Percentiles rank a stretch among this genome's conserved stretches.
Conservation (phyloP, 2,888 invertebrate genomes). For the Leucoma salicis region DNA sequence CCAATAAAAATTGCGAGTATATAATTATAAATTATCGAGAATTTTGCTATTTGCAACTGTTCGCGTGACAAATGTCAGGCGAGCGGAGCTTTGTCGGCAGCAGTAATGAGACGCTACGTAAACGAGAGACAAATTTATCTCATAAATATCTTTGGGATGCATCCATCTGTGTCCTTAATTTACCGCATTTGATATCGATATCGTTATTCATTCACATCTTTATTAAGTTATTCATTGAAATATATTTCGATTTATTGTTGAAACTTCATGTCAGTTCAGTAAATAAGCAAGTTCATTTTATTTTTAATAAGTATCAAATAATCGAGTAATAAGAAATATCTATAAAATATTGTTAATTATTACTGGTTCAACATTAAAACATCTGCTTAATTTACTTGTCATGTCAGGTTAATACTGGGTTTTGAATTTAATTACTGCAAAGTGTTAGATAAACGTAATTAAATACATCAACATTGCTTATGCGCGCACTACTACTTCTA, state of each 20-base stretch:
- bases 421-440: no score
- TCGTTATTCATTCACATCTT: slow-evolving; percentile 67
- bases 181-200: slow-evolving; percentile 65
- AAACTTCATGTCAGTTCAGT: no score
- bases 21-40: slow-evolving; percentile 47
- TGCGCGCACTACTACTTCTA: no score
- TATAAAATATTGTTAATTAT: no score
- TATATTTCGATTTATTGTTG: slow-evolving; percentile 21
- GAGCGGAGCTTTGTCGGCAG: slow-evolving; percentile 68
- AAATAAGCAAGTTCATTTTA: no score
- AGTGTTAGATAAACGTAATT: no score
- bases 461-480: no score
- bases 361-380: no score
- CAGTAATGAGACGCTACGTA: slow-evolving; percentile 68
- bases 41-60: slow-evolving; percentile 73
- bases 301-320: no score
- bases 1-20: slow-evolving; percentile 41
- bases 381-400: no score
- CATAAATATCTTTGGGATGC: slow-evolving; percentile 73
- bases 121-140: slow-evolving; percentile 72
- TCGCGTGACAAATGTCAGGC: slow-evolving; percentile 67
- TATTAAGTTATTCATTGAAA: slow-evolving; percentile 57
- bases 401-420: no score
- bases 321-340: no score
- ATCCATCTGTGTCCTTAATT: slow-evolving; percentile 73